A percentile compares a stretch with the other conserved stretches of the same genome.
phyloP scores from a whole-genome alignment of 2,113 vertebrate species.

The Dissostichus mawsoni region DNA sequence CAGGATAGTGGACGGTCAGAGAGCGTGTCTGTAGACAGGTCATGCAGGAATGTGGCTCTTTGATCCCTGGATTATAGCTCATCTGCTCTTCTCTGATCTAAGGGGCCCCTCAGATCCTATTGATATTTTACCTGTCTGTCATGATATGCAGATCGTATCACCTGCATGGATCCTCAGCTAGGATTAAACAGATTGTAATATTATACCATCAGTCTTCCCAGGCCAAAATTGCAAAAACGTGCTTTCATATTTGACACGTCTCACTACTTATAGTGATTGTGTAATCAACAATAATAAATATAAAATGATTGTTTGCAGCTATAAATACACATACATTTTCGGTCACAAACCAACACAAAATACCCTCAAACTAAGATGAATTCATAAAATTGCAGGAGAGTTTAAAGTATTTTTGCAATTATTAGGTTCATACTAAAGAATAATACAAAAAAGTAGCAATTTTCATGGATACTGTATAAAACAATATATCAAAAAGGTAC shows the following conservation, averaged over 20 bases:
- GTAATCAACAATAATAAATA: neutral
- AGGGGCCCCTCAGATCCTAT: constrained; percentile 55
- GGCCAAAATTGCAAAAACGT: neutral
- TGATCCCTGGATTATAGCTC: constrained; percentile 76
- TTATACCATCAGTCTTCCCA: constrained; percentile 18
- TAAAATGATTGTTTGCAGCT: neutral
- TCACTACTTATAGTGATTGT: neutral
- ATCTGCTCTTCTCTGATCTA: constrained; percentile 58
- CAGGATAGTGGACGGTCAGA: constrained; percentile 18
- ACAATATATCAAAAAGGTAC: neutral
- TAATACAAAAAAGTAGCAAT: neutral
- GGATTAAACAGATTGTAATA: constrained; percentile 54
- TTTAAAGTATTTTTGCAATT: neutral
- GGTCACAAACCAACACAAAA: neutral
- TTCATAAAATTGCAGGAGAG: neutral
- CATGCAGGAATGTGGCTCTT: constrained; percentile 72
- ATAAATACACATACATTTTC: neutral
- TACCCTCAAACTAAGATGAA: neutral
- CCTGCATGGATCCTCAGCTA: constrained; percentile 24
- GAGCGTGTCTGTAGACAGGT: constrained; percentile 45
- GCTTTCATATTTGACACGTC: constrained; percentile 9
- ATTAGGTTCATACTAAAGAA: neutral
- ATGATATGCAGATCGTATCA: constrained; percentile 62
- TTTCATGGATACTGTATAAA: neutral
- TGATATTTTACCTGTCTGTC: constrained; percentile 59